Base-by-base conservation (phyloP, 1,140 invertebrate species). In the Hyles euphorbiae region DNA sequence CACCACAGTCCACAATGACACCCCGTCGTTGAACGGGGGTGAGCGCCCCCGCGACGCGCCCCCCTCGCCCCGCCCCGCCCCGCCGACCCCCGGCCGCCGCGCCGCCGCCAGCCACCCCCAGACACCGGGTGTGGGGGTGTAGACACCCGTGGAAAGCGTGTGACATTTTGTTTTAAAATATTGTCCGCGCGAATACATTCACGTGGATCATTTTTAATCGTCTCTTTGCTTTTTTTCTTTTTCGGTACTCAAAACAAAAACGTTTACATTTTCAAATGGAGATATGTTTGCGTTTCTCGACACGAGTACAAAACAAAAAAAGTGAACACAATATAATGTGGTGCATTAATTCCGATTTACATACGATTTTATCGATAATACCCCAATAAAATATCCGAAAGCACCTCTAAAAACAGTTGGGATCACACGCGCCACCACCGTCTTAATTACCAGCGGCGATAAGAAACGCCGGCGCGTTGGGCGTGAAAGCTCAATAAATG, bases 151-250 rank as follows among this genome's bases (percentile, higher is more conserved):
- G 78, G 82, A 86, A 87, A 88, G 83, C 82, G 86, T 88, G 83
- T 87, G 86, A 88, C 86, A 88, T 86, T 88, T 87, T 87, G 86
- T 88, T 88, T 87, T 87, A 87, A 88, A 88, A 88, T 88, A 88
- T 88, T 87, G 83, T 83, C 82, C 81, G 76, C 82, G 73, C 81
- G 81, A 85, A 83, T 82, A 88, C 83, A 79, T 84, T 87, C 83
- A 81, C 80, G 77, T 84, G 83, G 82, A 76, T 82, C 79, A 83
- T 83, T 87, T 86, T 84, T 84, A 86, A 85, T 84, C 78, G 78
- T 75, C 65, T 68, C 67, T 77, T 70, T 73, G 75, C 71, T 85
- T 84, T 84, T 73, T 79, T 73, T 76, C 76, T 76, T 76, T 81
- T 62, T 72, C 61, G 68, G 54, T 68, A 66, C 62, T 65, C 57